Base-by-base conservation (phyloP, 2,888 invertebrate genomes). In the Aspidiotus destructor region DNA sequence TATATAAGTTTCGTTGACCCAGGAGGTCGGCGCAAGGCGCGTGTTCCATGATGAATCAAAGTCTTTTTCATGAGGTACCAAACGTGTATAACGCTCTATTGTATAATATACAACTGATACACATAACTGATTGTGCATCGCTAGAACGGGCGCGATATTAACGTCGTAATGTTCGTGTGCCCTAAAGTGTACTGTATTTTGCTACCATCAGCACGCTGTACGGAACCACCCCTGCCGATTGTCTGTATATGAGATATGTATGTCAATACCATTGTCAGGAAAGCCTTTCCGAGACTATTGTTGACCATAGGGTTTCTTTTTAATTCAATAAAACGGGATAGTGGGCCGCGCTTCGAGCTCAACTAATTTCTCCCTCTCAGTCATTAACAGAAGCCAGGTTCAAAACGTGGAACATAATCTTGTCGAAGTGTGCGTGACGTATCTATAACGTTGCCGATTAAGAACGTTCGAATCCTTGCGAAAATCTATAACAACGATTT, bases 21-120 rank as follows among this genome's bases (percentile, higher is more conserved):
- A n/a, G 48, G 48, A 48, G 48, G 48, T 48, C 48, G 48, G 6
- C n/a, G n/a, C 6, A 11, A n/a, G 11, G 48, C n/a, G n/a, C 48
- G n/a, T n/a, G 48, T n/a, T 48, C n/a, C 48, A n/a, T n/a, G 48
- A 48, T 48, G n/a, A 48, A 48, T 48, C 48, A 48, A 48, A n/a
- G n/a, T n/a, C 48, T 48, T 28, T n/a, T 11, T 13, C n/a, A n/a
- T 48, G n/a, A 48, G 48, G 48, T 48, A 48, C n/a, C 48, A n/a
- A n/a, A 11, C 48, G 28, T 28, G 28, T 28, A 28, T 28, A 48
- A n/a, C 48, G n/a, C 11, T 48, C 48, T n/a, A 48, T 48, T 48
- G 48, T n/a, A 48, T 48, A 13, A n/a, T 48, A 48, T n/a, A 48
- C 11, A 48, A 48, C 48, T 48, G 48, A 48, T 48, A 48, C 48